Evolutionary conservation across 2,888 invertebrate species (phyloP), one percentile per base, ranked within the genome.

Genomic region (Hydraecia micacea): DNA sequence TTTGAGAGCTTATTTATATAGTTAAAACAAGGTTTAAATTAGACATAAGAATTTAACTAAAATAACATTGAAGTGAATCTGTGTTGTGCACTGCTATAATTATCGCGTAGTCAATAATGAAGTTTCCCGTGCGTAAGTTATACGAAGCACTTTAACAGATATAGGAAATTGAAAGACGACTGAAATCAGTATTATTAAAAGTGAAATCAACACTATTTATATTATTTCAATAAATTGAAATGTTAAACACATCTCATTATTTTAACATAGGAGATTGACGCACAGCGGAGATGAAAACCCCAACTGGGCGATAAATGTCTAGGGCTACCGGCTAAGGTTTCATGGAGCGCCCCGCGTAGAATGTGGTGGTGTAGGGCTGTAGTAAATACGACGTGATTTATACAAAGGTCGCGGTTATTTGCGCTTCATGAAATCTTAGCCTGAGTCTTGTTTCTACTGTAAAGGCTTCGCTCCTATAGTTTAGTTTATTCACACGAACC

Each of bases 211-310:
- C 18, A 58, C 36, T 28, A 63, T 75, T 36, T 2, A n/a, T 75
- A 42, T 36, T 73, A 36, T 36, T 74, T 74, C 3, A 75, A 68
- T 81, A 60, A 73, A 18, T 46, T 55, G 25, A 55, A 49, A 11
- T 55, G 76, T 42, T 46, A 32, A 65, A 66, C 25, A 32, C 2
- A 15, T 39, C 1, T 66, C 15, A 69, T 55, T 25, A n/a, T 71
- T 67, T 15, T 28, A 49, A 68, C 25, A 5, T 52, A 36, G 28
- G 25, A 52, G 42, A 46, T 58, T 65, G 55, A 55, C 36, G 28
- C 18, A 67, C 42, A 36, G 25, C 7, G 32, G 25, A 7, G 32
- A 46, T 52, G 32, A 18, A 21, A 55, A 2, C 6, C 4, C 42
- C 36, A 58, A 49, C 13, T 46, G 25, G 18, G n/a, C n/a, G 49